Evolutionary conservation across 2,113 vertebrate species (phyloP), one percentile per base, ranked within the genome.

Genomic region (Phainopepla nitens): DNA sequence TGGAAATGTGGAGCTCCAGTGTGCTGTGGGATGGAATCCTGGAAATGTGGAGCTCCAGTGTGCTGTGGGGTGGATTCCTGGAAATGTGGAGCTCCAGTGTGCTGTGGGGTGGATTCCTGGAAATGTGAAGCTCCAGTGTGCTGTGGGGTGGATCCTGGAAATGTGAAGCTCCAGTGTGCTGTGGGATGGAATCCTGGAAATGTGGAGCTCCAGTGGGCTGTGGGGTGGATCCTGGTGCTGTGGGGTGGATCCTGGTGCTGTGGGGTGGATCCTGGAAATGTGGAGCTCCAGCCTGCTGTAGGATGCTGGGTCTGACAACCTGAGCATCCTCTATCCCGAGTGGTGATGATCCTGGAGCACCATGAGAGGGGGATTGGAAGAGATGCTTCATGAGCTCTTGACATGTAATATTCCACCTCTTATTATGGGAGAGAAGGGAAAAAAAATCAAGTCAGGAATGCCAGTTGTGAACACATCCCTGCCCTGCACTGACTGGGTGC

Each of bases 401-500:
- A 6, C 7, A 7, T 72, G 9, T 31, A 15, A 76, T 10, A 17
- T 90, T 87, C 18, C 42, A 39, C 41, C 21, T 73, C 41, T 82
- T 13, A 86, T 77, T 69, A 28, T 10, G 39, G 58, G 31, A 64
- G 28, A 83, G 41, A 53, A 50, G 31, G 45, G n/a, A 8, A 2
- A 36, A 36, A 54, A 62, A 20, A 36, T 22, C 25, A 4, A 39
- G 51, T 33, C 24, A 24, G 28, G 45, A 44, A 25, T 8, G 16
- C 23, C 35, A 45, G 47, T 7, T 23, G 21, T 12, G 18, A 51
- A 2, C 15, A 33, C 14, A 21, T 86, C 56, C 49, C 60, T 72
- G n/a, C 29, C 22, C 45, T 51, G 11, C 41, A 8, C 17, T 2
- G 8, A 2, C 24, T 6, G 6, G 36, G 2, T 0, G 13, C 20